phyloP scores from a whole-genome alignment of 2,888 invertebrate genomes.

The Parasteatoda lunata region DNA sequence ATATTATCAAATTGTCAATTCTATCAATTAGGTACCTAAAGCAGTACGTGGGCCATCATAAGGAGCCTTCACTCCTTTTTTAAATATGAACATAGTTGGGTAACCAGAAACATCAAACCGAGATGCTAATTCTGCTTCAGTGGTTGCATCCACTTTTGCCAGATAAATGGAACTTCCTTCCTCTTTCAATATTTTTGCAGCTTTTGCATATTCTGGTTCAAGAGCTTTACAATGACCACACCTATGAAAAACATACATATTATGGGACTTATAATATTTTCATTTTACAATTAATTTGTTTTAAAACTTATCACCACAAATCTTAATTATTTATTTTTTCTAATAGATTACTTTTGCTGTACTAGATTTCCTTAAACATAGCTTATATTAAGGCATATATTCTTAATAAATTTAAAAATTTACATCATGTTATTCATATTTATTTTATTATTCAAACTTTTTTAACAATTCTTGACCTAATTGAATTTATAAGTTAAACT shows the following conservation, averaged over 20 bases:
- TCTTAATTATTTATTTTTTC: no score
- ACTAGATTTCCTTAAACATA: no score
- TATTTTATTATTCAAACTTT: no score
- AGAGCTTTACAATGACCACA: slow-evolving; percentile 79
- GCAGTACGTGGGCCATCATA: slow-evolving; percentile 75
- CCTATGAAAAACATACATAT: slow-evolving; percentile 72
- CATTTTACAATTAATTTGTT: no score
- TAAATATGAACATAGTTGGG: slow-evolving; percentile 78
- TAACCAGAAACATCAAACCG: slow-evolving; percentile 76
- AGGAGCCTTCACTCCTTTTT: slow-evolving; percentile 74
- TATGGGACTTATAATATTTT: no score
- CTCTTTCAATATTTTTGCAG: slow-evolving; percentile 73
- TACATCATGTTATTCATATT: no score
- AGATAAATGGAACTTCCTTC: slow-evolving; percentile 73
- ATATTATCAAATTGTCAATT: not conserved
- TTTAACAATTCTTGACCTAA: no score
- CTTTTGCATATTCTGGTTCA: slow-evolving; percentile 77
- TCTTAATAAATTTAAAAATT: no score
- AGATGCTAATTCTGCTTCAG: slow-evolving; percentile 75
- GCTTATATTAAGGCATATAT: no score
- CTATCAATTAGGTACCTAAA: slow-evolving; percentile 72
- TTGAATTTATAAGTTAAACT: no score
- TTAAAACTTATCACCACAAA: no score
- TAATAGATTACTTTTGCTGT: no score
- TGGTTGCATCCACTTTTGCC: slow-evolving; percentile 77